phyloP scores from a whole-genome alignment of 2,888 invertebrate genomes.

The Notocelia uddmanniana region DNA sequence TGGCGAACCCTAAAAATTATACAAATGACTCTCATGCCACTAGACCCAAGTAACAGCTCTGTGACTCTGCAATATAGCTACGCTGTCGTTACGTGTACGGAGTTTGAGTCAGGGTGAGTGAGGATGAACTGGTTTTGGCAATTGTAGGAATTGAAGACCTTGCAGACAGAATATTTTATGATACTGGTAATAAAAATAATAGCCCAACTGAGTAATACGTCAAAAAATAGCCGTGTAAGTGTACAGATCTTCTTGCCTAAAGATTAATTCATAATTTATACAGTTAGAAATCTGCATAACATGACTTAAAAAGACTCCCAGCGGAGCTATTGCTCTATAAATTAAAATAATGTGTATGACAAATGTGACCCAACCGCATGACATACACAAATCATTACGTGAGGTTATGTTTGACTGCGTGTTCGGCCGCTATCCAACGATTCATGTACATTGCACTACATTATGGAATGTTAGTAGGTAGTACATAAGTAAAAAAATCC shows the following conservation, averaged over 20 bases:
- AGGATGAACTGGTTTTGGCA: too few relatives aligned
- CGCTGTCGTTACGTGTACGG: too few relatives aligned
- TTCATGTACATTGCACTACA: neutral
- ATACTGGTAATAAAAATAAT: neutral
- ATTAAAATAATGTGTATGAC: conserved; percentile 35
- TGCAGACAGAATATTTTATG: neutral
- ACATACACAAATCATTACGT: conserved; percentile 37
- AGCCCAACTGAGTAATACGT: too few relatives aligned
- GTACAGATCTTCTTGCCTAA: neutral
- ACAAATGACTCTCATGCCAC: too few relatives aligned
- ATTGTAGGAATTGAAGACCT: neutral
- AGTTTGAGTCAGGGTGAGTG: too few relatives aligned
- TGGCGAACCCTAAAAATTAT: too few relatives aligned
- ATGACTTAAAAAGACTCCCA: conserved; percentile 16
- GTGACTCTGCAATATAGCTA: too few relatives aligned
- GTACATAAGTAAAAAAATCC: too few relatives aligned
- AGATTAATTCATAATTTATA: conserved; percentile 5
- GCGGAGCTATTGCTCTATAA: conserved; percentile 32
- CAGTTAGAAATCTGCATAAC: neutral
- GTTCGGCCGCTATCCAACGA: conserved; percentile 8
- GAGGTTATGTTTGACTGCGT: conserved; percentile 19
- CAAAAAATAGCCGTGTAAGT: neutral
- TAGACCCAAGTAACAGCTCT: too few relatives aligned
- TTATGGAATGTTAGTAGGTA: neutral
- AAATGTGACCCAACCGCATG: conserved; percentile 27